Evolutionary conservation across 2,113 vertebrate species (phyloP).

Genomic region (Polypterus bichir): DNA sequence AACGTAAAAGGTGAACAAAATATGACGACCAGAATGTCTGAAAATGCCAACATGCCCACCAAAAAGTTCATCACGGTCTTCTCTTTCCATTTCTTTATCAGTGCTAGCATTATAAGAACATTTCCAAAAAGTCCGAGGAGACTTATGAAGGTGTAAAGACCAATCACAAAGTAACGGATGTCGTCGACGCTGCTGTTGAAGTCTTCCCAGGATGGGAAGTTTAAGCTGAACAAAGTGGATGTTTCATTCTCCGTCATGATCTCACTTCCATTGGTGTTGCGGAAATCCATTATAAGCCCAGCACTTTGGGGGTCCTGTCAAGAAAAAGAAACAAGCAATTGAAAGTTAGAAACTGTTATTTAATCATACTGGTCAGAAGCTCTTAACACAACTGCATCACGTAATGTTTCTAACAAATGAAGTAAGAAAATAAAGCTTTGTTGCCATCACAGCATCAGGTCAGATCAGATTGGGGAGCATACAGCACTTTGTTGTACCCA

Average conservation of each 20-base stretch:
- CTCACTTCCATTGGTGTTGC: constrained; percentile 38
- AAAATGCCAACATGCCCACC: constrained; percentile 64
- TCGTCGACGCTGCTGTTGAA: constrained; percentile 57
- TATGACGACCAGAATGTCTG: constrained; percentile 64
- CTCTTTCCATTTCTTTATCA: constrained; percentile 51
- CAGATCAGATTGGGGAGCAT: too few relatives aligned
- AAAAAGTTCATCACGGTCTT: constrained; percentile 62
- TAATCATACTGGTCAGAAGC: too few relatives aligned
- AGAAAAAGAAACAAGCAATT: neutral
- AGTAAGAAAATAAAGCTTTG: too few relatives aligned
- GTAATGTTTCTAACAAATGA: too few relatives aligned
- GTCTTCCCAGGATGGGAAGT: constrained; percentile 59
- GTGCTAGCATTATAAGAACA: constrained; percentile 50
- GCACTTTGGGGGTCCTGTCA: neutral
- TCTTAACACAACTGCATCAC: too few relatives aligned
- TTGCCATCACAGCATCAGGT: too few relatives aligned
- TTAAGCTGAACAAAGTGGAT: constrained; percentile 26
- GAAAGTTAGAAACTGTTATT: too few relatives aligned
- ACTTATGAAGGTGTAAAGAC: constrained; percentile 62
- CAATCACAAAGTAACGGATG: constrained; percentile 64
- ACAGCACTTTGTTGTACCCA: too few relatives aligned
- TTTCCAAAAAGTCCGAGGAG: constrained; percentile 63
- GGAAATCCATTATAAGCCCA: constrained; percentile 49
- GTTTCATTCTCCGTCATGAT: constrained; percentile 35
- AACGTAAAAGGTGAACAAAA: constrained; percentile 66